These are phyloP conservation scores for Periophthalmus magnuspinnatus DNA, from an alignment of 2,797 vertebrate genomes.

Conservation along the genomic window DNA sequence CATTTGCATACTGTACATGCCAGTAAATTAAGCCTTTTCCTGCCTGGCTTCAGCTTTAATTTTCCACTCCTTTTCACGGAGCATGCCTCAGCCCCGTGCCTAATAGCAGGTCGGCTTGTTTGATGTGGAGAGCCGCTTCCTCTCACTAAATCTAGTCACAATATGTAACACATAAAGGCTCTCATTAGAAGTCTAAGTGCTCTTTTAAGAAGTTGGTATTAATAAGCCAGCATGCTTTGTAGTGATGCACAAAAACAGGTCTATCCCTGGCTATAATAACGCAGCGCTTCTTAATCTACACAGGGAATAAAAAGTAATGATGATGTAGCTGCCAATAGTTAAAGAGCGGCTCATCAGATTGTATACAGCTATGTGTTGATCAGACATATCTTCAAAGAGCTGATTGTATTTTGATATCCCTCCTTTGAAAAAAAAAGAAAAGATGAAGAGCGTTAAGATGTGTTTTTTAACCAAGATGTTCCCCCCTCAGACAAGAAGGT, in stretches of 20 bases:
- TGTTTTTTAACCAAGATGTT: constrained; percentile 28
- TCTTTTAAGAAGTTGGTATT: constrained; percentile 88
- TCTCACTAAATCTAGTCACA: constrained; percentile 88
- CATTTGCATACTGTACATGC: constrained; percentile 99
- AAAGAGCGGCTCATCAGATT: constrained; percentile 49
- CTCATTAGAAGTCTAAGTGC: constrained; percentile 92
- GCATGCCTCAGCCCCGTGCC: constrained; percentile 89
- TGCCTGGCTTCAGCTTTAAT: constrained; percentile 97
- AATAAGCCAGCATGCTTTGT: constrained; percentile 74
- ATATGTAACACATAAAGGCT: constrained; percentile 93
- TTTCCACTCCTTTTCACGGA: constrained; percentile 98
- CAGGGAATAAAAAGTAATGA: constrained; percentile 53
- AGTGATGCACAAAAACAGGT: constrained; percentile 56
- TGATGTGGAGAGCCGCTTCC: constrained; percentile 93
- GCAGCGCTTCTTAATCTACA: constrained; percentile 51
- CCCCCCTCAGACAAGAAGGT: constrained; percentile 11
- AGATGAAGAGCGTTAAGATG: constrained; percentile 48
- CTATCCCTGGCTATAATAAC: constrained; percentile 46
- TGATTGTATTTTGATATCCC: constrained; percentile 50
- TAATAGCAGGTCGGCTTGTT: constrained; percentile 91
- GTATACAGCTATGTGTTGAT: constrained; percentile 52
- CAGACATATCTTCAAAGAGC: constrained; percentile 61
- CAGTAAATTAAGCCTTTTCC: constrained; percentile 99
- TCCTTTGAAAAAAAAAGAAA: constrained; percentile 35
- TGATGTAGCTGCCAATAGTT: constrained; percentile 43